Base-by-base conservation (phyloP, 2,113 vertebrate species). In the Cynocephalus volans region DNA sequence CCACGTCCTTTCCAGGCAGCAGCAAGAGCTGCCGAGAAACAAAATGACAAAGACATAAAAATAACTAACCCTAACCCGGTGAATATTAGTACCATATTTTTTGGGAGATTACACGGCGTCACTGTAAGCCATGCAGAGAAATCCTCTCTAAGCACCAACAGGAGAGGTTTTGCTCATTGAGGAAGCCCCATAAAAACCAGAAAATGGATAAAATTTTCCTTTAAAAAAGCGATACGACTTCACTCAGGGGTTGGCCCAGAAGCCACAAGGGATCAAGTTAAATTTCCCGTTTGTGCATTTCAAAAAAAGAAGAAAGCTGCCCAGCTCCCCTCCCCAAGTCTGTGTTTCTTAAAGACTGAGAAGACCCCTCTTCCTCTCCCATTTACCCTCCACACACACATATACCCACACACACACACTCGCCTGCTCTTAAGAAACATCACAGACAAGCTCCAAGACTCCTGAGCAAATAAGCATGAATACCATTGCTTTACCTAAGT, bases 71-170 rank as follows among this genome's bases (percentile, higher is more conserved):
- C 98, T 97, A 98, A 98, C 96, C 97, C 88, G 5, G 95, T 17
- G 93, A 88, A 98, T 98, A 98, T 98, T 98, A 98, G 96, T 64
- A 52, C 95, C 97, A 98, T 98, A 98, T 97, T 97, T 98, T 98
- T 97, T 65, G 90, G 97, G 95, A 98, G 98, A 98, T 98, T 98
- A 97, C 96, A 97, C 1, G 0, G 97, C 96, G 0, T 98, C 96
- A 95, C 95, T 93, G 88, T 97, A 93, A 97, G 96, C 97, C 92
- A 94, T 4, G 36, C 81, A 93, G 96, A 98, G 97, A 98, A 98
- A 97, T 97, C 98, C 98, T 98, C 95, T 88, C 92, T 97, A 97
- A 98, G 98, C 96, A 98, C 97, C 98, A 95, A 96, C 98, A 97
- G 90, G 98, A 98, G 98, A 98, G 97, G 95, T 60, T 97, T 97